These are phyloP conservation scores for Homalodisca vitripennis DNA, from an alignment of 1,140 invertebrate species.

Conservation along the genomic window DNA sequence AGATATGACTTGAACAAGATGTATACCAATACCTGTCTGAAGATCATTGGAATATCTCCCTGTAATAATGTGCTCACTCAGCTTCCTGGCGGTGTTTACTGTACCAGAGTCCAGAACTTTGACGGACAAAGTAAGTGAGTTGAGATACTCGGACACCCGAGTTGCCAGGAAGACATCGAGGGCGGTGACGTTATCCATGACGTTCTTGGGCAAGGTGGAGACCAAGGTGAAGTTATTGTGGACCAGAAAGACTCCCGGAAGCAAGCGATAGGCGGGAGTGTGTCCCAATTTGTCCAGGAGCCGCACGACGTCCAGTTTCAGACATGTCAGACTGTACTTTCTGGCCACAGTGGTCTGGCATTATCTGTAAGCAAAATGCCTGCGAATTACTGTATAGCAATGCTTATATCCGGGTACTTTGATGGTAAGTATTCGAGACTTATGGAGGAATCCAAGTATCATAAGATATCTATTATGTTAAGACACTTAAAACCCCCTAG, in stretches of 20 bases:
- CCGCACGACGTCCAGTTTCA: constrained; percentile 77
- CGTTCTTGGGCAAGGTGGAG: constrained; percentile 55
- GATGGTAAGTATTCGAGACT: no score
- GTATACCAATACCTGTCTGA: constrained; percentile 22
- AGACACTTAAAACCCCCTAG: no score
- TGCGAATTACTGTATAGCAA: no score
- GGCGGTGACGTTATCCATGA: constrained; percentile 46
- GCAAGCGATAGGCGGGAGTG: constrained; percentile 57
- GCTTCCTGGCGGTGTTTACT: constrained; percentile 51
- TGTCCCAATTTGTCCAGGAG: constrained; percentile 70
- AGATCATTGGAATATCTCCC: constrained; percentile 18
- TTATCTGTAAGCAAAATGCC: constrained; percentile 37
- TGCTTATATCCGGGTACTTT: no score
- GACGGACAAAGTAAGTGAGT: constrained; percentile 69
- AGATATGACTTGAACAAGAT: no score
- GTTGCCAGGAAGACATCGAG: constrained; percentile 36
- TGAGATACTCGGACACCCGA: constrained; percentile 62
- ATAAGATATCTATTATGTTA: no score
- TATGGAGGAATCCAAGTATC: no score
- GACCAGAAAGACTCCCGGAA: constrained; percentile 49
- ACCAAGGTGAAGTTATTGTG: constrained; percentile 14
- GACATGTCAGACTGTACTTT: constrained; percentile 71
- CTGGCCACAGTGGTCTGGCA: constrained; percentile 54
- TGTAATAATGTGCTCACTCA: constrained; percentile 31
- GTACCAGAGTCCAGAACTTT: constrained; percentile 66